Base-by-base conservation (phyloP, 2,113 vertebrate genomes). In the Ochotona curzoniae region DNA sequence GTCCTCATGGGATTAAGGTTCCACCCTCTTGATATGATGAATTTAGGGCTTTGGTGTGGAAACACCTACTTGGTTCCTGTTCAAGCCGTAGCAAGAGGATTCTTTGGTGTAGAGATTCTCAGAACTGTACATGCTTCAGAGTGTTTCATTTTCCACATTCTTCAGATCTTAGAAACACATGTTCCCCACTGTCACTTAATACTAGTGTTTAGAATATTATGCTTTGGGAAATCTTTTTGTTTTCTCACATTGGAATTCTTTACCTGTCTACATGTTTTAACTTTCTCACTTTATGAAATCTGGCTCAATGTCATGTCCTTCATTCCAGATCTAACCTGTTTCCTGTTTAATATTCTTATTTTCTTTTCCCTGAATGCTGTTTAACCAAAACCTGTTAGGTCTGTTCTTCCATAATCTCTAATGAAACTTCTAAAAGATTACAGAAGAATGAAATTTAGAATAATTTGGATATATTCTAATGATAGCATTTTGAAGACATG, bases 111-210 rank as follows among this genome's bases (percentile, higher is more conserved):
- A 84, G 47, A 51, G 66, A 71, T 61, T 51, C 44, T 76, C 32
- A 74, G 11, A 87, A 70, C 21, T 64, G 3, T 69, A 10, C 73
- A 38, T 91, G 93, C 83, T 93, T 94, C 47, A 89, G 54, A 93
- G 25, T 63, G 38, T 93, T 18, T n/a, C 67, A 21, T 87, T 91
- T 93, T 89, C 66, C n/a, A 75, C 10, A 83, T 74, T 91, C 82
- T 49, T 79, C 51, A 74, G 38, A 70, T 82, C 14, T 70, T 91
- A 84, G 54, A 91, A 90, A 93, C 4, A 4, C 14, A 1, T 75
- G 81, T 93, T 95, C 32, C 74, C 30, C 17, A 35, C 21, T 93
- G 13, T 76, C 49, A 75, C 14, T 26, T 91, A 54, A 67, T 51
- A 35, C 61, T 60, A 64, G 25, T 66, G 44, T 80, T 93, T 87